Evolutionary conservation across 2,888 invertebrate species (phyloP).

Genomic region (Pasiphila rectangulata): DNA sequence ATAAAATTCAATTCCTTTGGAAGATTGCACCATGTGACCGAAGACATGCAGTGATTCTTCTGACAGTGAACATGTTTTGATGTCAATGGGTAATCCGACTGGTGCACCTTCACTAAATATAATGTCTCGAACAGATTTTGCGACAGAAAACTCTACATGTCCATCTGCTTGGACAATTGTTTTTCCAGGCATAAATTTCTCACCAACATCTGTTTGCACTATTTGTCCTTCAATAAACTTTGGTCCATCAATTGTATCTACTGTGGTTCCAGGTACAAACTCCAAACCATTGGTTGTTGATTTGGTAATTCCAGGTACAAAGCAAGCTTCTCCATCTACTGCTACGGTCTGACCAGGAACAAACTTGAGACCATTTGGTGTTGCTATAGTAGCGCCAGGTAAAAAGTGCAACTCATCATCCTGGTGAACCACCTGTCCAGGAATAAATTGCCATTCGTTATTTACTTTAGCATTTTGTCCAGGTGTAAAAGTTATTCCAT

Average conservation of each 20-base stretch:
- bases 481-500: constrained; percentile 80
- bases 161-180: constrained; percentile 74
- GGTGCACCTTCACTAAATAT: constrained; percentile 77
- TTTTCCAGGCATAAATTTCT: constrained; percentile 83
- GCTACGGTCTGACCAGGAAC: constrained; percentile 83
- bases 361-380: constrained; percentile 83
- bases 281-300: constrained; percentile 63
- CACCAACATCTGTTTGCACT: constrained; percentile 79
- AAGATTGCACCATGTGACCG: constrained; percentile 84
- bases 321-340: constrained; percentile 74
- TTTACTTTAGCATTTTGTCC: constrained; percentile 81
- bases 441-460: constrained; percentile 83
- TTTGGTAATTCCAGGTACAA: constrained; percentile 82
- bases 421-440: constrained; percentile 82
- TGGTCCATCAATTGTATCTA: constrained; percentile 82
- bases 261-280: constrained; percentile 83
- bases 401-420: constrained; percentile 81
- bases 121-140: constrained; percentile 80
- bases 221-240: constrained; percentile 85
- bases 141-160: constrained; percentile 80
- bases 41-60: constrained; percentile 80
- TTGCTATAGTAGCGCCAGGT: constrained; percentile 83
- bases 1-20: constrained; percentile 84
- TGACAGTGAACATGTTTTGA: constrained; percentile 74
- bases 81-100: constrained; percentile 81